phyloP scores from a whole-genome alignment of 2,113 vertebrate species.

The cat (Felis catus) region DNA sequence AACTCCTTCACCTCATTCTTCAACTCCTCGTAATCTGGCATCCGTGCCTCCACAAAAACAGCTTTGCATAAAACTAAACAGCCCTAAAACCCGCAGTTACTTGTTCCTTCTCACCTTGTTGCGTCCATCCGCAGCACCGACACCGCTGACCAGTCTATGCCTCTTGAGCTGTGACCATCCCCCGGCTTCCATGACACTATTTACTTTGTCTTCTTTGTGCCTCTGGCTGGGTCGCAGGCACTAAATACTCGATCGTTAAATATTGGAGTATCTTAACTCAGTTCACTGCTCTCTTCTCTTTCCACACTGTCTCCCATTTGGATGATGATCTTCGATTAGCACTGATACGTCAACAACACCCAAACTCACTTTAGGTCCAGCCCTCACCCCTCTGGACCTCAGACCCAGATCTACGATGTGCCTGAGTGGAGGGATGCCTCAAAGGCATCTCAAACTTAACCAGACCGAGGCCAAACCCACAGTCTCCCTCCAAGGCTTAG shows the following conservation, averaged over 20 bases:
- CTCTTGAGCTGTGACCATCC: not conserved
- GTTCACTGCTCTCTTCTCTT: not conserved
- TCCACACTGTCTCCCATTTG: accelerated
- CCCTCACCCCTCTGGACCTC: not conserved
- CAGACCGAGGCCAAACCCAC: not conserved
- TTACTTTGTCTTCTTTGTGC: not conserved
- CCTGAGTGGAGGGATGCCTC: not conserved
- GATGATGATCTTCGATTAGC: not conserved
- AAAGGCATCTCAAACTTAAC: not conserved
- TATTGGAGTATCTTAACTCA: not conserved
- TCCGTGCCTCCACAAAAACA: not conserved
- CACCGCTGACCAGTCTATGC: not conserved
- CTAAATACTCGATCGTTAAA: not conserved
- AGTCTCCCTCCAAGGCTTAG: not conserved
- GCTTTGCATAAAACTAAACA: not conserved
- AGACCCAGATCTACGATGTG: not conserved
- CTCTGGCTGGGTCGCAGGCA: not conserved
- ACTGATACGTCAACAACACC: not conserved
- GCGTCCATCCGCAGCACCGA: not conserved
- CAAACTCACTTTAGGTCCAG: not conserved
- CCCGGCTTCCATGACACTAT: too few species aligned
- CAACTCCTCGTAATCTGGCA: not conserved
- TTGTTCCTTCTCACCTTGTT: not conserved
- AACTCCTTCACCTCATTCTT: not conserved
- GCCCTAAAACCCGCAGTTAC: not conserved